Evolutionary conservation across 2,888 invertebrate genomes (phyloP), one percentile per base, ranked within the genome.

Genomic region (Deilephila porcellus): DNA sequence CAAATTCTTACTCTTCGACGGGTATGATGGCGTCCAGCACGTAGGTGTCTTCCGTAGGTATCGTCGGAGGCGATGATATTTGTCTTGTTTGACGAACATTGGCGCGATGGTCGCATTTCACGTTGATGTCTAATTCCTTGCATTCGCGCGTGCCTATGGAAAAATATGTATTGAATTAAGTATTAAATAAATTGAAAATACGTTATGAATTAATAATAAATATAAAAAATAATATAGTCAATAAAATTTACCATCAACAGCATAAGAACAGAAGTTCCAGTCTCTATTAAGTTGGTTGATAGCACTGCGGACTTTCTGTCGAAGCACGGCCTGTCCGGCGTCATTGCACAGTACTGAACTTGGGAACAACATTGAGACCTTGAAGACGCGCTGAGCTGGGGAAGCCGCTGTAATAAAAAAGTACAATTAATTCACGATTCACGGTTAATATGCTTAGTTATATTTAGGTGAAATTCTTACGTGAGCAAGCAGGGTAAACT

Each of bases 241-340:
- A 60, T 37, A 63, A 14, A 34, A 25, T 32, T 81, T 89, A 96
- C 98, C 98, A 93, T 98, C 97, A 67, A 97, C 96, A 76, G 98
- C 97, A 88, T 98, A 98, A 0, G 98, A 98, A 89, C 99, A 99
- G 97, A 99, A 98, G 95, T 98, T 98, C 99, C 99, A 99, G 85
- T 99, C 98, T 82, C 98, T 96, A 90, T 99, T 99, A 73, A 99
- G 95, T 71, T 98, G 97, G 84, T 98, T 98, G 73, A 99, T 97
- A 11, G 98, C 98, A 82, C 97, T 97, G 80, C 97, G 96, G 1
- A 99, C 98, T 91, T 98, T 97, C 85, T 98, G 98, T 70, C 98
- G 96, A 6, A 99, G 95, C 0, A 99, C 99, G 72, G 97, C 98
- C 92, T 98, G 98, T 0, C 99, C 99, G 34, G 99, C 99, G 90